Percentiles rank a stretch among this genome's conserved stretches.
Conservation (phyloP, 1,140 invertebrate species). For the Chironomus striatipennis region DNA sequence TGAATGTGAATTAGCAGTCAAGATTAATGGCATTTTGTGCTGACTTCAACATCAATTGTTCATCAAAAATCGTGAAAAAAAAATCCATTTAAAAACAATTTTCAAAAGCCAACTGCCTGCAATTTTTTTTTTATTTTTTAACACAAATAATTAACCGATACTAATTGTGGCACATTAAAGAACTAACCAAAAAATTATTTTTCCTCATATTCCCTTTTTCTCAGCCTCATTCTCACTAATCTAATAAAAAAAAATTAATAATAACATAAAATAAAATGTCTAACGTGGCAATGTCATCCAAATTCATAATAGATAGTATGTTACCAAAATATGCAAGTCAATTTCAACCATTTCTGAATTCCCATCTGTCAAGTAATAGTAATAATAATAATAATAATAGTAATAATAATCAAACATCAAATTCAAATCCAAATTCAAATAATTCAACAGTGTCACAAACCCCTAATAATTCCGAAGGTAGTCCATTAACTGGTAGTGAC, state of each 20-base stretch:
- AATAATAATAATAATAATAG: no score
- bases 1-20: no score
- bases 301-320: slow-evolving; percentile 96
- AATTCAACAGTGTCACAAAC: slow-evolving; percentile 23
- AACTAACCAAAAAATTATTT: neutral
- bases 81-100: no score
- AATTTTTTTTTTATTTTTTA: no score
- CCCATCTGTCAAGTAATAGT: slow-evolving; percentile 30
- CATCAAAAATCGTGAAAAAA: no score
- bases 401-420: slow-evolving; percentile 20
- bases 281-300: slow-evolving; percentile 72
- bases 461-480: slow-evolving; percentile 26
- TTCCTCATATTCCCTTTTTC: neutral
- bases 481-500: slow-evolving; percentile 25
- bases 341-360: slow-evolving; percentile 56
- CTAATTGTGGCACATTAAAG: neutral
- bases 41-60: no score
- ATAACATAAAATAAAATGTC: neutral
- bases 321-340: slow-evolving; percentile 82
- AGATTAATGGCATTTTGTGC: no score
- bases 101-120: no score
- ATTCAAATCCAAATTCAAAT: neutral
- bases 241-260: neutral
- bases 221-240: neutral
- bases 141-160: neutral